Evolutionary conservation across 2,888 invertebrate genomes (phyloP).

Genomic region (Melanotus villosus): DNA sequence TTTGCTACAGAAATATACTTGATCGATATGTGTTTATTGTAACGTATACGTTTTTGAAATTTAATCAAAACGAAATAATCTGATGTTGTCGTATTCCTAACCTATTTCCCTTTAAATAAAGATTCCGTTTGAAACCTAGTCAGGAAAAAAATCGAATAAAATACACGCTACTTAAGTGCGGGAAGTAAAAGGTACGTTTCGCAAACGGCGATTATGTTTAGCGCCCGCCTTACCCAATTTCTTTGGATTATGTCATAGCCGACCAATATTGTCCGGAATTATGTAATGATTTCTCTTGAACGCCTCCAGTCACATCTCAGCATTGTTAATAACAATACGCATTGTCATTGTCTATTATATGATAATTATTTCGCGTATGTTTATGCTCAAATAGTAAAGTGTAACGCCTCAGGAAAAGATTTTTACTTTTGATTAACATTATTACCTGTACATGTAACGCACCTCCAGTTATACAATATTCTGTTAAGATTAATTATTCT

Average conservation of each 20-base stretch:
- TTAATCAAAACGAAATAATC: neutral
- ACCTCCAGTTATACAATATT: too few relatives aligned
- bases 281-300: slow-evolving; percentile 37
- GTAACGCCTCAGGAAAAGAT: slow-evolving; percentile 25
- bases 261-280: slow-evolving; percentile 45
- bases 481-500: too few relatives aligned
- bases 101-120: slow-evolving; percentile 20
- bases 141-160: slow-evolving; percentile 33
- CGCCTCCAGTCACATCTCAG: slow-evolving; percentile 32
- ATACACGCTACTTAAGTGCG: slow-evolving; percentile 31
- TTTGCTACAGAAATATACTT: neutral
- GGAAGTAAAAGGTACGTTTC: slow-evolving; percentile 49
- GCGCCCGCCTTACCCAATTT: slow-evolving; percentile 47
- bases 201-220: slow-evolving; percentile 45
- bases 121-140: slow-evolving; percentile 1
- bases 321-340: slow-evolving; percentile 28
- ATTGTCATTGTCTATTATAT: slow-evolving; percentile 28
- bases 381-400: slow-evolving; percentile 13
- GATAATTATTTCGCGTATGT: slow-evolving; percentile 21
- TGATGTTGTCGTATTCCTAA: neutral
- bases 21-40: slow-evolving; percentile 8
- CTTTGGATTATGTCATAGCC: slow-evolving; percentile 43
- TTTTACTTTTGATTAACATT: slow-evolving; percentile 21
- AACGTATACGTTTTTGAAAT: neutral
- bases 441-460: too few relatives aligned